These are phyloP conservation scores for Leptothorax acervorum DNA, from an alignment of 2,888 invertebrate genomes.

Conservation along the genomic window DNA sequence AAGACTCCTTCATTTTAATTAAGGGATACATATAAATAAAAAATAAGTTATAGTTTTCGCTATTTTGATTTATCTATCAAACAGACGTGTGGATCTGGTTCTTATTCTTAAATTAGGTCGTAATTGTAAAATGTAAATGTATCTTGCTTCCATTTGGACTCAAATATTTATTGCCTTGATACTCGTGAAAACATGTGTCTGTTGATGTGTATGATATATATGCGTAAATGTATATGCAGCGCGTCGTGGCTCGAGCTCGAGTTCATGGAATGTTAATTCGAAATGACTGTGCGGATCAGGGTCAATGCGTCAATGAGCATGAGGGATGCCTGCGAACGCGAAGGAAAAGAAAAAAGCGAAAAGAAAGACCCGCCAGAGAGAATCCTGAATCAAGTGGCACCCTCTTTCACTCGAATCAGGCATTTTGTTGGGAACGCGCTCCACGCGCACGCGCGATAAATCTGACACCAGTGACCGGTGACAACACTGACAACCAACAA, in stretches of 20 bases:
- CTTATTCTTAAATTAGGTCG: background rate
- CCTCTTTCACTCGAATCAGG: slow-evolving; percentile 5
- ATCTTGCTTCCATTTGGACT: background rate
- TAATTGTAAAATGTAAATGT: background rate
- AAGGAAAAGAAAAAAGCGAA: background rate
- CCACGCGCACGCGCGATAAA: slow-evolving; percentile 17
- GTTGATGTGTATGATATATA: background rate
- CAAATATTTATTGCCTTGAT: background rate
- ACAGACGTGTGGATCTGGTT: background rate
- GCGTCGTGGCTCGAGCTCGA: background rate
- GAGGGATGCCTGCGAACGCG: background rate
- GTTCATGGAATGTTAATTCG: background rate
- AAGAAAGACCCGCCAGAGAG: background rate
- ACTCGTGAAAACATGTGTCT: background rate
- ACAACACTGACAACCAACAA: background rate
- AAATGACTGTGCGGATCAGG: background rate
- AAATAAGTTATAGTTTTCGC: background rate
- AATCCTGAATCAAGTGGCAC: background rate
- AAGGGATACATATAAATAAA: background rate
- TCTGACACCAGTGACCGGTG: background rate
- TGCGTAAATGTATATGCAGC: background rate
- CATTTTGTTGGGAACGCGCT: background rate
- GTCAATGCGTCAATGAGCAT: background rate
- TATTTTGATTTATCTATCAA: background rate
- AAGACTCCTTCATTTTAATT: background rate